Evolutionary conservation across 2,888 invertebrate species (phyloP), one percentile per base, ranked within the genome.

Genomic region (Parochlus steinenii): DNA sequence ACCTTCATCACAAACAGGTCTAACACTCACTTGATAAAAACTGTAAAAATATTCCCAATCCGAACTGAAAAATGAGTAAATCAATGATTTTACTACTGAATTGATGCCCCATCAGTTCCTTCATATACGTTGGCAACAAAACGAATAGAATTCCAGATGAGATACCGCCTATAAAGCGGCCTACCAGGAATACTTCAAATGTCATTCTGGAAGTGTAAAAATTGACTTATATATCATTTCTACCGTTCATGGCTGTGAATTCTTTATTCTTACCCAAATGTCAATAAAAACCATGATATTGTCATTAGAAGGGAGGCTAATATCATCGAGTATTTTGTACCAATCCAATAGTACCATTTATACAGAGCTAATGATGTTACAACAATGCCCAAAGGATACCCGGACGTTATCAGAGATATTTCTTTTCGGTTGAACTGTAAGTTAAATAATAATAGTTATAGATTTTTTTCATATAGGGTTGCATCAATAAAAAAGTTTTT

Each of bases 401-500:
- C 18, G 6, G 34, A 34, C 19, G 28, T 27, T n/a, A 34, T 27
- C 34, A 26, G 28, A 15, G 34, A 34, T 18, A 34, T 27, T 27
- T 34, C 27, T 19, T 17, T 20, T 34, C 34, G 26, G 22, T 17
- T 12, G 12, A 34, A 15, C 34, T 34, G 33, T 16, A 16, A 12
- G 18, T n/a, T n/a, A n/a, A n/a, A n/a, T n/a, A n/a, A n/a, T n/a
- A n/a, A n/a, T n/a, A n/a, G n/a, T n/a, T 22, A 29, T 31, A 37
- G 30, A 5, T 6, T 15, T 24, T 25, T 39, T 39, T 41, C 40
- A 41, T 39, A 33, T 33, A 37, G 40, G 37, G 11, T 17, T 18
- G 31, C 15, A 33, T 37, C 37, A 37, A 37, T 27, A 33, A 36
- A 30, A 28, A 34, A 31, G 34, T n/a, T n/a, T n/a, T n/a, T n/a